phyloP scores from a whole-genome alignment of 2,113 vertebrate genomes.

The Siniperca knerii region DNA sequence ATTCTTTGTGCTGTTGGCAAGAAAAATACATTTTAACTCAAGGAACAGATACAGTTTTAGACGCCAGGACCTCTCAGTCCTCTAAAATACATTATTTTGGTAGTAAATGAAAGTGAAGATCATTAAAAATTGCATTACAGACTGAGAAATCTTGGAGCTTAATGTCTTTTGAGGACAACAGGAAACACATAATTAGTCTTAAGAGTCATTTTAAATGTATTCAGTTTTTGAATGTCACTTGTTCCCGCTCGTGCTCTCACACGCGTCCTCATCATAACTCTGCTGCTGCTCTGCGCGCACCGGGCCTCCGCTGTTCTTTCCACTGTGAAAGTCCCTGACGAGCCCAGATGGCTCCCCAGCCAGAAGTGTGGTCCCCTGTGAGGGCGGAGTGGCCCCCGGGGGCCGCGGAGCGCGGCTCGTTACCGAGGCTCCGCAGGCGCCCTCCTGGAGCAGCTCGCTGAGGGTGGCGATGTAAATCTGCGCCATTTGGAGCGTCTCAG shows the following conservation, averaged over 20 bases:
- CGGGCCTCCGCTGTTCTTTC: conserved; percentile 11
- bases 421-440: not conserved
- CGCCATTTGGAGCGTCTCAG: conserved; percentile 89
- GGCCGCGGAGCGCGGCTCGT: not conserved
- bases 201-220: not conserved
- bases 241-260: conserved; percentile 61
- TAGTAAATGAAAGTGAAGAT: not conserved
- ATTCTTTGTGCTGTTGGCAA: not conserved
- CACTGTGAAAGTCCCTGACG: not conserved
- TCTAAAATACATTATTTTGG: not conserved
- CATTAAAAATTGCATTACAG: not conserved
- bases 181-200: not conserved
- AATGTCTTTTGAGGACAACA: not conserved
- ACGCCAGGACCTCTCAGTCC: not conserved
- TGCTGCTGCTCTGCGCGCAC: conserved; percentile 28
- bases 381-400: not conserved
- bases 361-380: not conserved
- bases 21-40: not conserved
- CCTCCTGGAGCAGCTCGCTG: conserved; percentile 80
- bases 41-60: not conserved
- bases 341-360: not conserved
- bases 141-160: not conserved
- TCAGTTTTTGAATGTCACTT: conserved; percentile 36
- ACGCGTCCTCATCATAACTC: conserved; percentile 41
- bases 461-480: conserved; percentile 88